Evolutionary conservation across 2,888 invertebrate genomes (phyloP).

Genomic region (Melinaea marsaeus): DNA sequence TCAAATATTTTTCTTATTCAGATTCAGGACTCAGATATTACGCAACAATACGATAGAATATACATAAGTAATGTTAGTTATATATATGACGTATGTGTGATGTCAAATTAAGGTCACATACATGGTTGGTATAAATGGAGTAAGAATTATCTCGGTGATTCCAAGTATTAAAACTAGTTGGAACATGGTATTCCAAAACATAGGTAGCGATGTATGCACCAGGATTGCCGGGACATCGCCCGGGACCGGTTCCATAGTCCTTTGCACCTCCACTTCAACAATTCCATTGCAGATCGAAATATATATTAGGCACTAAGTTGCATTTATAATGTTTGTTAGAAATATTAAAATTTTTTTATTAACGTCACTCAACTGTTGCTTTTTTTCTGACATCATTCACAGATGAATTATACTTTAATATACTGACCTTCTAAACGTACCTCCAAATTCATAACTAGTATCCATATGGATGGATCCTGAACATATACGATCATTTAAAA

Average conservation of each 20-base stretch:
- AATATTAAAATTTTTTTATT: no score
- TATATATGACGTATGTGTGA: no score
- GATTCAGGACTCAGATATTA: no score
- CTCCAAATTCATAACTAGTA: conserved; percentile 1
- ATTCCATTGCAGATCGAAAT: no score
- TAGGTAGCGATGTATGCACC: conserved; percentile 42
- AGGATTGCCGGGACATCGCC: conserved; percentile 68
- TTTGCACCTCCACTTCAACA: conserved; percentile 34
- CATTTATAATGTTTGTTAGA: no score
- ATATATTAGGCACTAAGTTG: no score
- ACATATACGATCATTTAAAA: conserved; percentile 20
- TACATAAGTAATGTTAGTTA: not conserved
- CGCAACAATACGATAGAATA: not conserved
- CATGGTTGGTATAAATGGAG: not conserved
- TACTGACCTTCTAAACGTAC: not conserved
- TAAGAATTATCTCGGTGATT: not conserved
- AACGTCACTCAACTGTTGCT: no score
- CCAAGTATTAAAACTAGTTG: conserved; percentile 7
- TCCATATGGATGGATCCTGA: not conserved
- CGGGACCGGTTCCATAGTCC: conserved; percentile 60
- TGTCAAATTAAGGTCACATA: not conserved
- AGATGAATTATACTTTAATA: not conserved
- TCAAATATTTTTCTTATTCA: no score
- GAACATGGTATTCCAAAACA: conserved; percentile 18
- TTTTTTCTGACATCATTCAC: not conserved